These are phyloP conservation scores for Craseonycteris thonglongyai DNA, from an alignment of 2,113 vertebrate genomes.

Conservation along the genomic window DNA sequence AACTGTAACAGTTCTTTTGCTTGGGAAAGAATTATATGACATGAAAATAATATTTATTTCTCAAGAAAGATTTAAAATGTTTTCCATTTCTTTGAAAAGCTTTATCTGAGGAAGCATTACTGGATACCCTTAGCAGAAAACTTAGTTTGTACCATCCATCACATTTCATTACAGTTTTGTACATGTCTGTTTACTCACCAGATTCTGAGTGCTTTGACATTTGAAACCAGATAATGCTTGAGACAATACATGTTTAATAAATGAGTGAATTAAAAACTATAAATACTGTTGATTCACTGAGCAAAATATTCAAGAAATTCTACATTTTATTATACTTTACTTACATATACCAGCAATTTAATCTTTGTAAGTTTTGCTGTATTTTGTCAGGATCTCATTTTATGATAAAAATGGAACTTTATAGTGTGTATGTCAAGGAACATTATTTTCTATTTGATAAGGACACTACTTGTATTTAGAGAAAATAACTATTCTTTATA, in stretches of 20 bases:
- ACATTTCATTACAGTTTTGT: background rate
- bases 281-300: background rate
- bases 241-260: background rate
- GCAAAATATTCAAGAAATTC: background rate
- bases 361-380: background rate
- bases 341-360: background rate
- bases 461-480: background rate
- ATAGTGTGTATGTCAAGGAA: background rate
- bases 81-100: background rate
- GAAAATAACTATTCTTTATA: background rate
- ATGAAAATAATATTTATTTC: background rate
- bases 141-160: background rate
- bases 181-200: background rate
- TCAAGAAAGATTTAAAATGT: background rate
- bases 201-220: background rate
- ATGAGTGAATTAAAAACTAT: background rate
- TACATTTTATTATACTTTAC: background rate
- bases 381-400: background rate
- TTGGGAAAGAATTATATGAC: background rate
- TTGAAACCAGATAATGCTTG: background rate
- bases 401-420: background rate
- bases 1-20: background rate
- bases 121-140: background rate
- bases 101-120: background rate
- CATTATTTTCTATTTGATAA: constrained; percentile 16